phyloP scores from a whole-genome alignment of 2,113 vertebrate genomes.

The Ceyx cyanopectus region DNA sequence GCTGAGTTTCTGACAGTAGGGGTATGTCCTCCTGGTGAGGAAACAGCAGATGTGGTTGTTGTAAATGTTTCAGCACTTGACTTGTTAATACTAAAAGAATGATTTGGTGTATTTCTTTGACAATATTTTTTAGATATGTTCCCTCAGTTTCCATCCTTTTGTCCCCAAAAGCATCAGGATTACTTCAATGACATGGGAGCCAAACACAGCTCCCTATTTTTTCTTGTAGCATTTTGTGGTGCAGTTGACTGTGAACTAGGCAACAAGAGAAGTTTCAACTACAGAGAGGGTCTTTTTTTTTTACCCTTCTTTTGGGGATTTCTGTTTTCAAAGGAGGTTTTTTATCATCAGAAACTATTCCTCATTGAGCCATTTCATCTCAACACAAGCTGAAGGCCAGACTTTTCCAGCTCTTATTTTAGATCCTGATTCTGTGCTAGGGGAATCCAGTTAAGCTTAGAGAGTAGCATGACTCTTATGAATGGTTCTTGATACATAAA shows the following conservation, averaged over 20 bases:
- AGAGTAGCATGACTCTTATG: constrained; percentile 32
- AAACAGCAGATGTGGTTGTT: background rate
- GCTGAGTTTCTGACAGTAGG: background rate
- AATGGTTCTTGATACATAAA: constrained; percentile 47
- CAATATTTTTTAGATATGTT: background rate
- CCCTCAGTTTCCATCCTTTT: background rate
- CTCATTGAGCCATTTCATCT: background rate
- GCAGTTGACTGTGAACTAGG: background rate
- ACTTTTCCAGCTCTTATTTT: constrained; percentile 11
- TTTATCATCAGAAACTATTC: background rate
- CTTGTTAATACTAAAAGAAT: background rate
- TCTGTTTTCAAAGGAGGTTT: background rate
- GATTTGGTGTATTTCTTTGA: background rate
- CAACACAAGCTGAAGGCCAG: background rate
- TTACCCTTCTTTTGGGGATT: background rate
- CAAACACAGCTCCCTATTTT: background rate
- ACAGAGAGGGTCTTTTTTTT: background rate
- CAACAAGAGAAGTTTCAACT: background rate
- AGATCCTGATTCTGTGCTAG: background rate
- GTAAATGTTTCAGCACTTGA: background rate
- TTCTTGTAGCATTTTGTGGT: background rate
- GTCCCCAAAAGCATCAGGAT: background rate
- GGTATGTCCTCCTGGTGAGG: background rate
- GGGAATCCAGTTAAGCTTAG: constrained; percentile 22
- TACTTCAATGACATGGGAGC: background rate